Evolutionary conservation across 2,888 invertebrate species (phyloP), one percentile per base, ranked within the genome.

Genomic region (Limnephilus rhombicus): DNA sequence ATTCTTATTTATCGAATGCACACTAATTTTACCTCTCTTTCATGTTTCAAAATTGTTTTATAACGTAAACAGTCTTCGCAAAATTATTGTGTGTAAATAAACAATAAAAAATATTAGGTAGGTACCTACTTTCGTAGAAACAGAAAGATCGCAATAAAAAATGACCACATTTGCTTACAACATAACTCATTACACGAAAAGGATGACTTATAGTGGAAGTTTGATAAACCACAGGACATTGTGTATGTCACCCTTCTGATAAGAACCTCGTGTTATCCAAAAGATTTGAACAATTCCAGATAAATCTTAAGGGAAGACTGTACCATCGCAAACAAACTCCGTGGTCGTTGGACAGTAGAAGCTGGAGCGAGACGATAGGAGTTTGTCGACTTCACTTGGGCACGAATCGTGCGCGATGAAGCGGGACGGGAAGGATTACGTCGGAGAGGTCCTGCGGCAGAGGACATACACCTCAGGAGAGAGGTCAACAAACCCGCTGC

Each of bases 391-490:
- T 68, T 34, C 34, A 24, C 34, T n/a, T 11, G 5, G 18, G 9
- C 34, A 87, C 31, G 87, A 31, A 68, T 34, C 68, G 34, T 31
- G 53, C 15, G 45, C 80, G 34, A 83, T 87, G 87, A 80, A 87
- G 87, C 29, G 91, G 41, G 91, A 91, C 80, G 68, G 90, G n/a
- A 37, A 85, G 29, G 31, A 31, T 80, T 85, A 34, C 18, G 90
- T 85, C 34, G 85, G 80, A 31, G 41, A n/a, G 89, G 81, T 89
- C 89, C 90, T 89, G 87, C n/a, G 68, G 45, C 91, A 80, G 93
- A 93, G 93, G 93, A 93, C 93, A 93, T 92, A 92, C 93, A 93
- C 93, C 92, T 93, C 91, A 87, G 80, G 92, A 90, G 92, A 92
- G 89, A 89, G 90, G 93, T 92, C 93, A 92, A 91, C 92, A 92